Evolutionary conservation across 2,888 invertebrate genomes (phyloP).

Genomic region (Sinodicranocentrus sp.): DNA sequence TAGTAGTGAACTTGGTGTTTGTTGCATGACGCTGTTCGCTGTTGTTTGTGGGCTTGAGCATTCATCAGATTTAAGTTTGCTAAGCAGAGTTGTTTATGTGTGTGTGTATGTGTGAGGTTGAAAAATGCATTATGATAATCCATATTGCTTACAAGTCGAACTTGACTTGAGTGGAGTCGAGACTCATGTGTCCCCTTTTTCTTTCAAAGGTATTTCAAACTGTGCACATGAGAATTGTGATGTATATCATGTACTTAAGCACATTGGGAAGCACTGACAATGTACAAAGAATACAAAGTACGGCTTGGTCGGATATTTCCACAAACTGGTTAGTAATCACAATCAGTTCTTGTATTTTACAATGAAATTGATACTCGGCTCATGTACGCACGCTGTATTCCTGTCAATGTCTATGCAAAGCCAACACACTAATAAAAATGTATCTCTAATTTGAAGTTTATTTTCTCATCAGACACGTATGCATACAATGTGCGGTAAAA

Average conservation of each 20-base stretch:
- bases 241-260: constrained; percentile 1
- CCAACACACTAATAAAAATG: too few species aligned
- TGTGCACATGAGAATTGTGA: constrained; percentile 19
- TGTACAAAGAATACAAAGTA: constrained; percentile 9
- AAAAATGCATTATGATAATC: not conserved
- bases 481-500: not conserved
- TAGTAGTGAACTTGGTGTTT: too few species aligned
- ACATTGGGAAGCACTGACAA: not conserved
- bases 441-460: not conserved
- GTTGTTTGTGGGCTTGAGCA: too few species aligned
- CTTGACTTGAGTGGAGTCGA: constrained; percentile 54
- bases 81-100: not conserved
- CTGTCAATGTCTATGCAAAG: too few species aligned
- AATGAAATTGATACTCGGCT: constrained; percentile 35
- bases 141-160: constrained; percentile 24
- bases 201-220: constrained; percentile 6
- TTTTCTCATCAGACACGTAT: not conserved
- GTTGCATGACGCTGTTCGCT: too few species aligned
- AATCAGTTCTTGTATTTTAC: constrained; percentile 16
- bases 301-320: not conserved
- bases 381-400: too few species aligned
- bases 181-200: constrained; percentile 62
- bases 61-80: too few species aligned
- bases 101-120: not conserved
- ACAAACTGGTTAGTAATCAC: constrained; percentile 56